These are phyloP conservation scores for Standfussiana lucernea DNA, from an alignment of 2,888 invertebrate species.

Conservation along the genomic window DNA sequence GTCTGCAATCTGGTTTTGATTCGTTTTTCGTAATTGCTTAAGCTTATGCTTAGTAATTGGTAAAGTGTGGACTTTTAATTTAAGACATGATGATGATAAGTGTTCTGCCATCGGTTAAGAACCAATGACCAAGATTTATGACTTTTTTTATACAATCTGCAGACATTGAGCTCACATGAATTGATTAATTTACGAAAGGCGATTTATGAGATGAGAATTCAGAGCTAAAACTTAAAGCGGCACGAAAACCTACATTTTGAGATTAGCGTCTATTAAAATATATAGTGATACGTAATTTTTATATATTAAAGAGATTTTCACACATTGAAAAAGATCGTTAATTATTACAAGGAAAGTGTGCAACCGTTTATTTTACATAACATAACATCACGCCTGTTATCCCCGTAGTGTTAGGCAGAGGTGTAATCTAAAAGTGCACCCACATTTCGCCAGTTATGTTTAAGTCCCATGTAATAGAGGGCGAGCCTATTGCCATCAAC, in stretches of 20 bases:
- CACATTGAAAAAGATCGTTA: neutral
- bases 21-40: too few relatives aligned
- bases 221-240: neutral
- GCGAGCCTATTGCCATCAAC: too few relatives aligned
- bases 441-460: too few relatives aligned
- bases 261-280: too few relatives aligned
- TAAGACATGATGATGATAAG: neutral
- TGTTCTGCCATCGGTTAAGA: neutral
- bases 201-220: neutral
- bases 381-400: too few relatives aligned
- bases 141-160: neutral
- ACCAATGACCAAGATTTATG: neutral
- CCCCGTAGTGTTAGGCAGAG: too few relatives aligned
- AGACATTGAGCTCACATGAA: neutral
- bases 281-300: too few relatives aligned
- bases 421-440: too few relatives aligned
- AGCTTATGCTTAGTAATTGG: too few relatives aligned
- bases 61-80: neutral
- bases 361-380: constrained; percentile 25
- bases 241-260: too few relatives aligned
- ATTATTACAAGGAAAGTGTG: neutral
- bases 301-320: neutral
- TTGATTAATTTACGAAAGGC: neutral
- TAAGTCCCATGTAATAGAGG: too few relatives aligned
- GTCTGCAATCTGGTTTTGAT: neutral